Evolutionary conservation across 1,140 invertebrate species (phyloP), one percentile per base, ranked within the genome.

Genomic region (Campoletis sonorensis): DNA sequence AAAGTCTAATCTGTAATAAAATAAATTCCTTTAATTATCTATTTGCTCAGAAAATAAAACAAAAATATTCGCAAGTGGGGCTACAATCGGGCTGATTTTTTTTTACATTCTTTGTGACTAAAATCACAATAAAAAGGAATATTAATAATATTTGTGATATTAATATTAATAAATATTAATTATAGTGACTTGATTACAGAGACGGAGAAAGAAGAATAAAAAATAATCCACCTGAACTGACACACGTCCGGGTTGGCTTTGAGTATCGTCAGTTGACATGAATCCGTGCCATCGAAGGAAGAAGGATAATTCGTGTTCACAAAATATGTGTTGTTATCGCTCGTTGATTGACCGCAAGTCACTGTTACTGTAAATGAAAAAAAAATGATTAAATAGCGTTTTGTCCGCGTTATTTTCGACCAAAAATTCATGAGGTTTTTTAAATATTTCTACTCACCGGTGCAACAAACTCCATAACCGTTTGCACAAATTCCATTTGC

Each of bases 291-390:
- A 83, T 97, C 95, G 82, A 94, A 96, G 0, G 93, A 87, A 13
- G 94, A 93, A 1, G 96, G 96, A 91, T 96, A 97, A 80, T 95
- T 95, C 15, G 93, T 92, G 88, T 97, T 97, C 7, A 97, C 96
- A 86, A 97, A 97, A 87, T 97, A 96, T 0, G 96, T 97, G 7
- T 95, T 95, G 88, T 98, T 98, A 87, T 97, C 95, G 21, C 93
- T 92, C 0, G 95, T 95, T 3, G 94, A 94, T 45, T 94, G 95
- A 0, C 96, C 96, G 84, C 97, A 98, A 0, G 95, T 94, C 26
- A 94, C 94, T 82, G 96, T 94, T 88, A 97, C 96, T 97, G 54
- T 45, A 84, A 75, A 81, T 8, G 51, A n/a, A 54, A 1, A n/a
- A 54, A 1, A 54, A 4, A 54, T 33, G 2, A 33, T 33, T 33